phyloP scores from a whole-genome alignment of 2,113 vertebrate genomes.

The Pachypanchax playfairii region DNA sequence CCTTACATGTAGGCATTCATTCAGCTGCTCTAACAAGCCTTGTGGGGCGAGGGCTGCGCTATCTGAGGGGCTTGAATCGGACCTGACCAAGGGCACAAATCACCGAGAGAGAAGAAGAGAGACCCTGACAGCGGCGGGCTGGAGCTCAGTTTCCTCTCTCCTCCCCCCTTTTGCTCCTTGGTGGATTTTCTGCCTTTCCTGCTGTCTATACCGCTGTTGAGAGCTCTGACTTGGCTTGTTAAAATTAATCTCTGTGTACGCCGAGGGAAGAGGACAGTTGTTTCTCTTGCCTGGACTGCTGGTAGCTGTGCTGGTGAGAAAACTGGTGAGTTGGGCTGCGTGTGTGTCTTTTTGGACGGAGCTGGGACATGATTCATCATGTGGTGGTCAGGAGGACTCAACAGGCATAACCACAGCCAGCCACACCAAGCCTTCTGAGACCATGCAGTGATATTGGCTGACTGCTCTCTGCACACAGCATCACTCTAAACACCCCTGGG shows the following conservation, averaged over 20 bases:
- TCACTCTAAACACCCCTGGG: constrained; percentile 56
- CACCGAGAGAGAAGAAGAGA: constrained; percentile 68
- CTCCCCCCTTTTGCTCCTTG: constrained; percentile 60
- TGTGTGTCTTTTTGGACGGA: constrained; percentile 56
- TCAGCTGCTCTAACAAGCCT: constrained; percentile 75
- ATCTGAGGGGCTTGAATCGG: constrained; percentile 75
- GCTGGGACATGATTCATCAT: constrained; percentile 77
- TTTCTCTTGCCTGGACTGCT: constrained; percentile 48
- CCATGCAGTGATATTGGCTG: constrained; percentile 57
- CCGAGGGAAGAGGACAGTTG: constrained; percentile 56
- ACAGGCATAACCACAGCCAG: constrained; percentile 77
- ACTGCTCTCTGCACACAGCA: constrained; percentile 64
- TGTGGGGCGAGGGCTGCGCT: constrained; percentile 74
- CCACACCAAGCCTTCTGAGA: constrained; percentile 77
- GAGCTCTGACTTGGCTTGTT: constrained; percentile 67
- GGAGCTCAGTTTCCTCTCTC: constrained; percentile 53
- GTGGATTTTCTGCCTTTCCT: constrained; percentile 60
- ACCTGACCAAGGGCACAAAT: constrained; percentile 75
- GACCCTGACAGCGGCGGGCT: constrained; percentile 73
- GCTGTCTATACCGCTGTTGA: constrained; percentile 48
- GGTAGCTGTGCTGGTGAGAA: constrained; percentile 37
- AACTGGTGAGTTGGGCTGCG: constrained; percentile 34
- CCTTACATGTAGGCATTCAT: constrained; percentile 71
- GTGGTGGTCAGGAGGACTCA: constrained; percentile 76
- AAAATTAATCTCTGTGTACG: constrained; percentile 70